phyloP scores from a whole-genome alignment of 2,113 vertebrate species.

The Saguinus imperator region DNA sequence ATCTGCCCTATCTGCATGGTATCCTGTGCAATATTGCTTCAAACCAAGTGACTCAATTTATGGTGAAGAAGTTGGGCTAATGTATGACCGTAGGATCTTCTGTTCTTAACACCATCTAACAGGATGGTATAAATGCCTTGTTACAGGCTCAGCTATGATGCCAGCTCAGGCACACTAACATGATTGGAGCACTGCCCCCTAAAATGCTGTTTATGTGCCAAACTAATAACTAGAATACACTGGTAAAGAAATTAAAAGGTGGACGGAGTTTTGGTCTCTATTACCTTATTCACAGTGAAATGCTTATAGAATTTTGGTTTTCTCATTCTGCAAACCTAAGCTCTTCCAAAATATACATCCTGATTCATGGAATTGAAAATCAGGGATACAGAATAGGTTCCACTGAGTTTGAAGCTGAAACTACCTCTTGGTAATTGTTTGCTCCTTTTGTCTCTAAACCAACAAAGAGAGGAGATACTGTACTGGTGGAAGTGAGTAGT shows the following conservation, averaged over 20 bases:
- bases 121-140: not conserved
- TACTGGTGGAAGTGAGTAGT: not conserved
- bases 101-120: not conserved
- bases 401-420: not conserved
- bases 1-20: not conserved
- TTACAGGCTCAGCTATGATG: not conserved
- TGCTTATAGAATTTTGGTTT: not conserved
- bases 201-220: not conserved
- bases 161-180: not conserved
- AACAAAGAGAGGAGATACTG: not conserved
- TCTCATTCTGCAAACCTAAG: not conserved
- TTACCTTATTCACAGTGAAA: not conserved
- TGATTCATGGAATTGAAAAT: not conserved
- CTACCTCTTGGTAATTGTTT: not conserved
- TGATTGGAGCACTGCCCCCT: not conserved
- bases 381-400: not conserved
- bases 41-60: not conserved
- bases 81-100: not conserved
- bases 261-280: not conserved
- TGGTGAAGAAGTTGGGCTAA: not conserved
- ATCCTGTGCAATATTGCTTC: not conserved
- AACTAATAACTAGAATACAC: not conserved
- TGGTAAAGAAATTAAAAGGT: not conserved
- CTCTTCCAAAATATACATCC: not conserved
- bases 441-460: not conserved